These are phyloP conservation scores for Crotalus horridus DNA, from an alignment of 2,113 vertebrate species.

Conservation along the genomic window DNA sequence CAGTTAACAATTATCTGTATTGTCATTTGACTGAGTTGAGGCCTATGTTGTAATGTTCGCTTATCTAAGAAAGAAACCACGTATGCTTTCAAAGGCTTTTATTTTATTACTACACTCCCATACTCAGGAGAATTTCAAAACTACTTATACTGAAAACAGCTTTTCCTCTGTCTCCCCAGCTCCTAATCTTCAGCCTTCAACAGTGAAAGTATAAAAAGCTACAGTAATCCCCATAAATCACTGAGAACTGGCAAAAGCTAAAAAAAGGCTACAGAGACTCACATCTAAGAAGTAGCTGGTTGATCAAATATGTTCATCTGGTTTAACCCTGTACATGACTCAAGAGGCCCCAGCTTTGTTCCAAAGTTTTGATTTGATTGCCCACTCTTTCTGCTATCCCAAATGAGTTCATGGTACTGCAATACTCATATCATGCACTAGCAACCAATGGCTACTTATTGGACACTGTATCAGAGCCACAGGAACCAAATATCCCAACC, in stretches of 20 bases:
- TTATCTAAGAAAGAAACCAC: neutral
- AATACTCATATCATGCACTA: neutral
- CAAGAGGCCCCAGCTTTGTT: neutral
- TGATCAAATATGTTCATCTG: neutral
- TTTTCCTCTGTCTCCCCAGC: neutral
- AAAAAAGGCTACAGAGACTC: neutral
- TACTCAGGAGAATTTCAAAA: neutral
- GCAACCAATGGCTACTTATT: neutral
- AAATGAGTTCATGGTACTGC: neutral
- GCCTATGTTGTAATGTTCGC: neutral
- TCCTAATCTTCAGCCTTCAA: neutral
- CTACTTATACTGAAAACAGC: neutral
- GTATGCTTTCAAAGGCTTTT: neutral
- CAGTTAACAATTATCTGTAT: neutral
- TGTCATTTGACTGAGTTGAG: neutral
- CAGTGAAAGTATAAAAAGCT: neutral
- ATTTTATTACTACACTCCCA: neutral
- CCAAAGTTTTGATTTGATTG: neutral
- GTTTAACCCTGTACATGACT: neutral
- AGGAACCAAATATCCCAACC: neutral
- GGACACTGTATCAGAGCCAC: neutral
- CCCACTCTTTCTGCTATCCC: neutral
- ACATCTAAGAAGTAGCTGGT: neutral
- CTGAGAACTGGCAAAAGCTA: neutral
- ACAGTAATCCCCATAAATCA: neutral